Conservation (phyloP, 2,113 vertebrate genomes). For the Poicephalus gulielmi region DNA sequence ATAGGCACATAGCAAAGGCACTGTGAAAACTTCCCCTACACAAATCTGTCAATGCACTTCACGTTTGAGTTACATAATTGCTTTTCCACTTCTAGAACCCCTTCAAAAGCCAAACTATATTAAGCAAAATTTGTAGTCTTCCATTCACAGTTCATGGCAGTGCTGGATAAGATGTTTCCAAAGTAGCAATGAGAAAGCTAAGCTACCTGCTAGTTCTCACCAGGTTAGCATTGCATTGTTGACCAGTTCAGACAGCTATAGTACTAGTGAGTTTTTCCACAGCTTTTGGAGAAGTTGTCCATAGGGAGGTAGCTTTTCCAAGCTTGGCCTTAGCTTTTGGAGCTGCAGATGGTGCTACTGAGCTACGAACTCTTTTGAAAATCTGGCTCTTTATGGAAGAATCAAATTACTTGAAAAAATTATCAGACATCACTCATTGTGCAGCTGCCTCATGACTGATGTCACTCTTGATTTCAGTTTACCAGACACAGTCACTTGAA, state of each 20-base stretch:
- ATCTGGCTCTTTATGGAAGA: background rate
- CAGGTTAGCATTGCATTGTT: background rate
- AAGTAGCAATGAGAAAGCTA: background rate
- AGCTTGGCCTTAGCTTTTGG: background rate
- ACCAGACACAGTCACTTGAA: background rate
- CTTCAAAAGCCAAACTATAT: background rate
- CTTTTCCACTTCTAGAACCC: background rate
- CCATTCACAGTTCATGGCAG: background rate
- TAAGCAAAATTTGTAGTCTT: background rate
- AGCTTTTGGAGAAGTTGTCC: background rate
- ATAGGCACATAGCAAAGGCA: background rate
- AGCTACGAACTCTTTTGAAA: background rate
- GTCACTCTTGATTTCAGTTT: background rate
- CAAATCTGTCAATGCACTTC: background rate
- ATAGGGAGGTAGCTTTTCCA: background rate
- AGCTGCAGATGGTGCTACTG: constrained; percentile 55
- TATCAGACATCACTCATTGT: background rate
- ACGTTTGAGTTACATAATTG: background rate
- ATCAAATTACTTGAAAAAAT: constrained; percentile 7
- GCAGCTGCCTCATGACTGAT: background rate
- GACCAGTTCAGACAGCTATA: background rate
- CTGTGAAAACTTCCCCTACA: background rate
- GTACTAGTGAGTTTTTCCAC: background rate
- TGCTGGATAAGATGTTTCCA: background rate
- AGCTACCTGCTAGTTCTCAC: background rate